Evolutionary conservation across 2,888 invertebrate species (phyloP), one percentile per base, ranked within the genome.

Genomic region (Drosophila gaucha): DNA sequence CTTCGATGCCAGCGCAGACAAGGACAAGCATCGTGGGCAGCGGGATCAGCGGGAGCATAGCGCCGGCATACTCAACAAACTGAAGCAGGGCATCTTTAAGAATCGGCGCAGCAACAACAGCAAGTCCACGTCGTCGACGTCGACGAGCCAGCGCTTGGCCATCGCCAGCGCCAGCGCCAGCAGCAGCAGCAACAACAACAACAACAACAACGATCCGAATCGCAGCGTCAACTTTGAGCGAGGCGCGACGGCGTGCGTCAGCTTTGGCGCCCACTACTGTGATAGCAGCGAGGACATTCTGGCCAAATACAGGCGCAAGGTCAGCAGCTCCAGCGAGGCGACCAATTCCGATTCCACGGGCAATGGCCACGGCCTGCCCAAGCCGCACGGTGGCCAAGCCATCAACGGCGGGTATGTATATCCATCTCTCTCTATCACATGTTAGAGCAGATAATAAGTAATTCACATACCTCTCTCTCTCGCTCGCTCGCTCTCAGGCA

Each of bases 201-300:
- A 8, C 24, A 16, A 8, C 26, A 22, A 8, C n/a, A 50, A 22
- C 20, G 73, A 77, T 60, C 28, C 54, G 28, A 80, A 66, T 18
- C 89, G 91, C 14, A 90, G 78, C 72, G 90, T 91, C 14, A 91
- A 90, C 41, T 91, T 91, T 50, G 89, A 89, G 52, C 86, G 80
- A 2, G 86, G 72, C 28, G 78, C 80, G 28, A 75, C 75, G 28
- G 76, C 75, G 2, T 86, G 90, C 14, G 70, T 83, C 24, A 87
- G 80, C 51, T 66, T 80, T 12, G 70, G 74, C 63, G 54, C 52
- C 44, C 74, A 78, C 0, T 90, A 92, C 79, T 91, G 91, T 88
- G 97, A 97, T 92, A 95, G 95, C 31, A 95, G 96, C 0, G 98
- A 98, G 88, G 98, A 98, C 89, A 99, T 99, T 89, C 93, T 99